These are phyloP conservation scores for Trachemys scripta DNA, from an alignment of 2,113 vertebrate species.

Conservation along the genomic window DNA sequence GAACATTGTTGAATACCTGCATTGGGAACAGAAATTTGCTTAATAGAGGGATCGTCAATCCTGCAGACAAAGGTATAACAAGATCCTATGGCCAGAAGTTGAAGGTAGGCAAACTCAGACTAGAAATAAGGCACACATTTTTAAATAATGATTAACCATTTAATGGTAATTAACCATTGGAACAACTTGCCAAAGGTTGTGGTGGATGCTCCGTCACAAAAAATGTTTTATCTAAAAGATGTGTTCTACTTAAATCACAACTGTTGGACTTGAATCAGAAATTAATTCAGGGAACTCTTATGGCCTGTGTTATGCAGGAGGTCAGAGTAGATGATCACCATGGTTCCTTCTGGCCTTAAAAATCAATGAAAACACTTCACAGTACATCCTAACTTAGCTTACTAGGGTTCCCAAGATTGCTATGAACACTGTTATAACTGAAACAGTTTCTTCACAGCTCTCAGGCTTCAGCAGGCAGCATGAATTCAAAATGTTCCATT, in stretches of 20 bases:
- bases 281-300: neutral
- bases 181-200: neutral
- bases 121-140: neutral
- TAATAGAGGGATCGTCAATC: neutral
- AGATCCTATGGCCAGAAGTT: neutral
- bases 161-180: neutral
- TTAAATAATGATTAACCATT: neutral
- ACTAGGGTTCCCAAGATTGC: neutral
- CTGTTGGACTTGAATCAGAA: neutral
- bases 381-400: neutral
- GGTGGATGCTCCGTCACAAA: neutral
- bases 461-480: neutral
- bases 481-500: neutral
- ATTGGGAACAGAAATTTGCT: neutral
- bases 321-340: neutral
- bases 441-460: neutral
- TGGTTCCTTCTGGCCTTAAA: neutral
- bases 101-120: neutral
- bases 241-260: neutral
- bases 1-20: neutral
- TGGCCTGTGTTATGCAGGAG: neutral
- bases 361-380: neutral
- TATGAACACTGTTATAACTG: neutral
- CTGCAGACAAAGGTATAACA: neutral
- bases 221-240: neutral